A percentile compares a stretch with the other conserved stretches of the same genome.
Evolutionary conservation across 1,140 invertebrate species (phyloP).

Genomic region (Bombus sibiricus): DNA sequence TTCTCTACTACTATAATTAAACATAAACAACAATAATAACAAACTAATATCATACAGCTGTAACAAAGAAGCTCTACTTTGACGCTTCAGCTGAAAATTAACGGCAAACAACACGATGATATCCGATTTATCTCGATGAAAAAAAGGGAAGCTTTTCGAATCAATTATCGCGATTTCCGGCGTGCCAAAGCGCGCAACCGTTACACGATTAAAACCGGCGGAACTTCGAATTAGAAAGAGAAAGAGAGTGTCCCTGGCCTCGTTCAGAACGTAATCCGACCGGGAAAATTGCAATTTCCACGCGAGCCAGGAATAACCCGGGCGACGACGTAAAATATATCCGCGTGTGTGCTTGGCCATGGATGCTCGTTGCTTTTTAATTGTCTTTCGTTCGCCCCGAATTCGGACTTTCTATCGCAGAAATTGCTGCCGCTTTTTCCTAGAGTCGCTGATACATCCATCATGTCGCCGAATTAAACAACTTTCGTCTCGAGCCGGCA

Average conservation of each 20-base stretch:
- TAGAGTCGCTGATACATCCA: not conserved
- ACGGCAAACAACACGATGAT: not conserved
- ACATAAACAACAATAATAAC: too few species aligned
- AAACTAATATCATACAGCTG: not conserved
- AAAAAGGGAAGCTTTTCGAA: constrained; percentile 10
- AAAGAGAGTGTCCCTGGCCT: constrained; percentile 1
- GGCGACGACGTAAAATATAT: constrained; percentile 57
- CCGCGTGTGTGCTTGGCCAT: constrained; percentile 12
- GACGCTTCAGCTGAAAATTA: not conserved
- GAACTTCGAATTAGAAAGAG: constrained; percentile 3
- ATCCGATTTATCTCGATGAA: constrained; percentile 11
- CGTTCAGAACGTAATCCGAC: constrained; percentile 51
- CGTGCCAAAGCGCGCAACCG: not conserved
- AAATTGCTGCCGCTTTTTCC: constrained; percentile 15
- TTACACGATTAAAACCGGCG: constrained; percentile 53
- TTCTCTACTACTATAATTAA: too few species aligned
- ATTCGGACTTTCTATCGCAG: constrained; percentile 24
- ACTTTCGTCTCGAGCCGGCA: not conserved
- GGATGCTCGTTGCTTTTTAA: constrained; percentile 62
- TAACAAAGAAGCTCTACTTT: not conserved
- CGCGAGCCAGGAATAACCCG: constrained; percentile 29
- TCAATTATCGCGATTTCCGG: constrained; percentile 45
- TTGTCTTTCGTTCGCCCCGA: constrained; percentile 49
- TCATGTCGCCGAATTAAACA: constrained; percentile 51
- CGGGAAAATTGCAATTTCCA: constrained; percentile 63